phyloP scores from a whole-genome alignment of 2,888 invertebrate genomes.

The Sinelater perroti region DNA sequence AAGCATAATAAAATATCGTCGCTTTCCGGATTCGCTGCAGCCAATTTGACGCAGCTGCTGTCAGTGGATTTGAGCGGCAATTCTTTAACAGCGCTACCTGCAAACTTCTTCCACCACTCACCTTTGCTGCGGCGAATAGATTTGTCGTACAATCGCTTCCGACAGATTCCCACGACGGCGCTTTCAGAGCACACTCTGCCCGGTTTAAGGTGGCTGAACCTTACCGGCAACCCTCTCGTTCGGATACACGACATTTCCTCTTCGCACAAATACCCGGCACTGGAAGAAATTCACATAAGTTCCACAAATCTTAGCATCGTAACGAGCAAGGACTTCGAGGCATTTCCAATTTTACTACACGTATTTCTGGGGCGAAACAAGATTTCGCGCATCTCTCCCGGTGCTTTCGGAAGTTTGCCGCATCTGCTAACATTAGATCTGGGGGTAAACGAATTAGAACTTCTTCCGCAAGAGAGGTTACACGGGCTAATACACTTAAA shows the following conservation, averaged over 20 bases:
- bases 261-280: slow-evolving; percentile 75
- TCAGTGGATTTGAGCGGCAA: slow-evolving; percentile 81
- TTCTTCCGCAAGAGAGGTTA: slow-evolving; percentile 84
- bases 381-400: slow-evolving; percentile 82
- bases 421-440: slow-evolving; percentile 82
- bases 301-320: slow-evolving; percentile 83
- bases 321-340: slow-evolving; percentile 85
- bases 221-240: slow-evolving; percentile 83
- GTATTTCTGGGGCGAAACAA: slow-evolving; percentile 77
- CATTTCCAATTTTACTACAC: slow-evolving; percentile 80
- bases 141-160: slow-evolving; percentile 80
- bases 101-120: slow-evolving; percentile 82
- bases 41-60: slow-evolving; percentile 76
- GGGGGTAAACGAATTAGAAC: slow-evolving; percentile 82
- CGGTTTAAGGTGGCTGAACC: slow-evolving; percentile 77
- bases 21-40: slow-evolving; percentile 78
- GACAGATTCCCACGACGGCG: slow-evolving; percentile 80
- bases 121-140: slow-evolving; percentile 77
- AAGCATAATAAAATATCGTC: slow-evolving; percentile 79
- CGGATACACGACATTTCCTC: slow-evolving; percentile 77
- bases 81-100: slow-evolving; percentile 76
- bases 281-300: slow-evolving; percentile 83
- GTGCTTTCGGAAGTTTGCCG: slow-evolving; percentile 81
- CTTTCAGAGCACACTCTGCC: slow-evolving; percentile 79
- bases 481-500: slow-evolving; percentile 79